Evolutionary conservation across 2,888 invertebrate genomes (phyloP).

Genomic region (Rotaria socialis): DNA sequence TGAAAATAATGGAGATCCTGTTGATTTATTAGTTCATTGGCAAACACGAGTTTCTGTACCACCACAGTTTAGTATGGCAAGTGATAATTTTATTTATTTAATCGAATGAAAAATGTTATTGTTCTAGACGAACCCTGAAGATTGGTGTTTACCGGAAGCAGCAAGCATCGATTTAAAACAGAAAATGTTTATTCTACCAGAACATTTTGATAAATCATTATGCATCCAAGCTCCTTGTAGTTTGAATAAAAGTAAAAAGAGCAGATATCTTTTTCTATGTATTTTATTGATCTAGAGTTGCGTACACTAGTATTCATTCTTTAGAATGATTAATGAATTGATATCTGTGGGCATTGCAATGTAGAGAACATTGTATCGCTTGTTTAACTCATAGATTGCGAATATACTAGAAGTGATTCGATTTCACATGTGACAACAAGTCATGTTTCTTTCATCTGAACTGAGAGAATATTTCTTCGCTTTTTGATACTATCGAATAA

Average conservation of each 20-base stretch:
- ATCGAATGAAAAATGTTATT: neutral
- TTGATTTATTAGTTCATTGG: constrained; percentile 53
- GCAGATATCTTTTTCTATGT: too few species aligned
- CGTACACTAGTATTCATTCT: too few species aligned
- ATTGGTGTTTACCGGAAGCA: constrained; percentile 54
- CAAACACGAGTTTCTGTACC: constrained; percentile 52
- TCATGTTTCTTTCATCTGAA: too few species aligned
- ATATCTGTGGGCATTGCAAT: too few species aligned
- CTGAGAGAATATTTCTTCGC: too few species aligned
- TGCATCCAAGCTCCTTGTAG: constrained; percentile 53
- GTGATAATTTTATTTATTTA: neutral
- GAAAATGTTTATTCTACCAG: constrained; percentile 50
- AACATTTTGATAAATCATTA: constrained; percentile 49
- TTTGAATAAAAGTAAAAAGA: constrained; percentile 49
- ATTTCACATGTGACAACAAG: too few species aligned
- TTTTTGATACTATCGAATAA: too few species aligned
- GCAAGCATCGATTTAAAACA: constrained; percentile 50
- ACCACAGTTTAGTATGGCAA: constrained; percentile 42
- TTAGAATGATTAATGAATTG: too few species aligned
- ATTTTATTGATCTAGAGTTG: too few species aligned
- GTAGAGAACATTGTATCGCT: too few species aligned
- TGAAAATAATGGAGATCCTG: constrained; percentile 53
- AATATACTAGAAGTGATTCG: too few species aligned
- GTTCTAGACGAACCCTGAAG: constrained; percentile 51
- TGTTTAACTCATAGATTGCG: too few species aligned